Percentiles rank a stretch among this genome's conserved stretches.
Conservation (phyloP, 2,113 vertebrate species). For the Eolophus roseicapilla region DNA sequence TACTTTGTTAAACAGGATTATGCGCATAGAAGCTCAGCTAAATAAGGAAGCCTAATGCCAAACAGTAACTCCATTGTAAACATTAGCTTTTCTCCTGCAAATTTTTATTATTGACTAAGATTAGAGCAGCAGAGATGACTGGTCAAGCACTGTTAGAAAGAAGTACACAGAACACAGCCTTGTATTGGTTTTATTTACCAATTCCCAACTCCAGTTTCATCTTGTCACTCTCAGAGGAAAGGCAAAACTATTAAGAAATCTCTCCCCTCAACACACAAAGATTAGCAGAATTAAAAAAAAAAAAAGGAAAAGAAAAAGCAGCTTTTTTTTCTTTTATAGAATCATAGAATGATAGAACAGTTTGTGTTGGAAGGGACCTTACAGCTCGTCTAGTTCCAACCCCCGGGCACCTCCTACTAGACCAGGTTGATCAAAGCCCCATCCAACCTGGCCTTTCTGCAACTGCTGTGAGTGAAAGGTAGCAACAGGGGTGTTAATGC, state of each 20-base stretch:
- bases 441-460: not conserved
- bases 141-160: not conserved
- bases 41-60: not conserved
- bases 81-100: not conserved
- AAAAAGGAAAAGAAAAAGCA: not conserved
- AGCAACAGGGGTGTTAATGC: not conserved
- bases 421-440: not conserved
- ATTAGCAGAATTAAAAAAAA: not conserved
- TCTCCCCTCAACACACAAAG: not conserved
- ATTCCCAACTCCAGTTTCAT: not conserved
- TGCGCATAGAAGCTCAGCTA: not conserved
- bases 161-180: not conserved
- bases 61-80: not conserved
- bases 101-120: not conserved
- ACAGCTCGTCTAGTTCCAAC: not conserved
- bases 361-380: not conserved
- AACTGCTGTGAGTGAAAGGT: not conserved
- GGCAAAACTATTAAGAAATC: not conserved
- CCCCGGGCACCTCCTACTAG: not conserved
- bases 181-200: not conserved
- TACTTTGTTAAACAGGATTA: not conserved
- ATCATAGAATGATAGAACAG: not conserved
- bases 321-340: not conserved
- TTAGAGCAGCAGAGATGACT: not conserved
- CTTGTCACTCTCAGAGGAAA: not conserved